Evolutionary conservation across 2,113 vertebrate genomes (phyloP), one percentile per base, ranked within the genome.

Genomic region (Pseudolaguvia tuberculata): DNA sequence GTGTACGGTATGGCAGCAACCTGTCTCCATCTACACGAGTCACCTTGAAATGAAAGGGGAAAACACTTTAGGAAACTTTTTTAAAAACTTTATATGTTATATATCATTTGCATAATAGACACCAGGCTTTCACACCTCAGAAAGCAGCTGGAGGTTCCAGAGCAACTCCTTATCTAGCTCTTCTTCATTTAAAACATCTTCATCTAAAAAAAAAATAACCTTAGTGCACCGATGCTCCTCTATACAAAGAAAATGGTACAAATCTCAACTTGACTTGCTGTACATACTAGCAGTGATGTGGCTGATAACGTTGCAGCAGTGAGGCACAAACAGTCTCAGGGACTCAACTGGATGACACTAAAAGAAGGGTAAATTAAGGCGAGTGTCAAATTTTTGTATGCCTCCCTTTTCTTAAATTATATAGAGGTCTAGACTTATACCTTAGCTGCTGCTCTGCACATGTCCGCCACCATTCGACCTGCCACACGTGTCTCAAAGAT

Each of bases 401-500:
- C 13, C 21, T 18, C 10, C 1, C 21, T 15, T 13, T 35, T 17
- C 5, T 25, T 51, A 10, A 51, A 2, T 45, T 51, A 35, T 50
- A 29, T 35, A 39, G 12, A 31, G 18, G 2, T 11, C 50, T 47
- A 15, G 23, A 27, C n/a, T 50, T 53, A 35, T 77, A 82, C 78
- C 78, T 77, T 79, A 51, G 96, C 87, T 76, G 96, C 92, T 81
- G 96, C 97, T 84, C 96, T 93, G 89, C 97, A 99, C 94, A 99
- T 97, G 81, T 99, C 95, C 0, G 96, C 94, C 73, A 98, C 96
- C 97, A 99, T 99, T 70, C 95, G 94, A 50, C 97, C 97, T 61
- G 97, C 89, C 42, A 99, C 95, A 84, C 95, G 94, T 0, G 97
- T 98, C 90, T 99, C 97, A 90, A 99, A 99, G 88, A 99, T 97